Conservation (phyloP, 2,797 vertebrate genomes). For the Myoxocephalus aenaeus region DNA sequence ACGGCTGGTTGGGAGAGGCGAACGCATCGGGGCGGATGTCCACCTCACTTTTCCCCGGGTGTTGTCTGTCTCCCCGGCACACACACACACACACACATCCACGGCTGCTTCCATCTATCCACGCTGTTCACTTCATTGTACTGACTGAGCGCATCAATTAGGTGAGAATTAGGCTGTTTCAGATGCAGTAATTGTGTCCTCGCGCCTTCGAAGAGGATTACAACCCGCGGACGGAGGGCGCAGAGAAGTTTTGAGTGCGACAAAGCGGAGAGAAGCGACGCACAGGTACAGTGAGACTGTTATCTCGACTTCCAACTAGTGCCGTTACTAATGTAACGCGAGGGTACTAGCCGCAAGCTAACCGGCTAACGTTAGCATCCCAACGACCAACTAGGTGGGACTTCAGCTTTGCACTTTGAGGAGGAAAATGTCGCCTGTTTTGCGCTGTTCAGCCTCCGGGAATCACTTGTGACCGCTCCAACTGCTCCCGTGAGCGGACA, state of each 20-base stretch:
- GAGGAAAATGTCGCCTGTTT: background rate
- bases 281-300: conserved; percentile 75
- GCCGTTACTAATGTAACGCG: conserved; percentile 80
- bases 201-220: conserved; percentile 26
- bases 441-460: background rate
- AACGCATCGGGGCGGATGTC: conserved; percentile 79
- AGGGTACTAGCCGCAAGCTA: conserved; percentile 75
- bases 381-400: conserved; percentile 47
- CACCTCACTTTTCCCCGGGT: conserved; percentile 71
- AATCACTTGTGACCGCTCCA: background rate
- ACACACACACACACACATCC: conserved; percentile 37
- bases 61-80: conserved; percentile 76
- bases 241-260: conserved; percentile 70
- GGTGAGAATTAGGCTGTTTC: conserved; percentile 51
- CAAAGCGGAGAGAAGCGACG: conserved; percentile 40
- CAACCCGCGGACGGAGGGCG: conserved; percentile 6
- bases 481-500: background rate
- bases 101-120: conserved; percentile 68
- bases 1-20: conserved; percentile 78
- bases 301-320: conserved; percentile 78
- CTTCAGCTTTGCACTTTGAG: conserved; percentile 53
- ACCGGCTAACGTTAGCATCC: conserved; percentile 77
- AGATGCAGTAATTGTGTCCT: background rate
- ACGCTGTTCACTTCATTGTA: conserved; percentile 79
- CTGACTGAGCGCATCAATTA: conserved; percentile 70